Evolutionary conservation across 1,140 invertebrate species (phyloP).

Genomic region (Notospermus geniculatus): DNA sequence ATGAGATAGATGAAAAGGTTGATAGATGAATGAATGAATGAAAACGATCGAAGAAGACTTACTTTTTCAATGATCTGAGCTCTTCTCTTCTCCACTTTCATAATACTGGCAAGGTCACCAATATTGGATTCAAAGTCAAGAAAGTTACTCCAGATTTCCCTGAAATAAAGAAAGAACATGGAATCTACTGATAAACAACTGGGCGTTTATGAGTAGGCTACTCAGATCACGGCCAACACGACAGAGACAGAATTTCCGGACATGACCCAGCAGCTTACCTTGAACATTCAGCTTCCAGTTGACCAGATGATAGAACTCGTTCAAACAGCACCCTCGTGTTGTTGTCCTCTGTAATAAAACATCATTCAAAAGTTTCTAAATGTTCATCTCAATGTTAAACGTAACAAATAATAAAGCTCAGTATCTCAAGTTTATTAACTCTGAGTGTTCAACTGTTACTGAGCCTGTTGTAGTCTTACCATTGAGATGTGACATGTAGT

Average conservation of each 20-base stretch:
- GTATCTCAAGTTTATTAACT: no score
- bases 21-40: no score
- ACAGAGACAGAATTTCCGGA: not conserved
- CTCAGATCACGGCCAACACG: no score
- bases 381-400: no score
- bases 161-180: slow-evolving; percentile 53
- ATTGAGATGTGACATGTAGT: slow-evolving; percentile 97
- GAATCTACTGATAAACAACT: not conserved
- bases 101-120: slow-evolving; percentile 94
- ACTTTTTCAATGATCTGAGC: slow-evolving; percentile 89
- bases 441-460: no score
- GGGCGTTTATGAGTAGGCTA: no score
- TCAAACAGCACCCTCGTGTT: slow-evolving; percentile 98
- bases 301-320: slow-evolving; percentile 90
- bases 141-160: slow-evolving; percentile 98
- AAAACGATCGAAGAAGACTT: slow-evolving; percentile 17
- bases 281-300: slow-evolving; percentile 85
- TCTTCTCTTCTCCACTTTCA: slow-evolving; percentile 94
- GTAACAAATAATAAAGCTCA: slow-evolving; percentile 21
- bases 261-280: slow-evolving; percentile 51
- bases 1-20: no score
- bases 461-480: slow-evolving; percentile 70
- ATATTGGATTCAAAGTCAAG: slow-evolving; percentile 98
- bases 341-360: slow-evolving; percentile 95
- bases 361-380: no score